A percentile compares a stretch with the other conserved stretches of the same genome.
Evolutionary conservation across 1,140 invertebrate species (phyloP).

Genomic region (Zaprionus kolodkinae): DNA sequence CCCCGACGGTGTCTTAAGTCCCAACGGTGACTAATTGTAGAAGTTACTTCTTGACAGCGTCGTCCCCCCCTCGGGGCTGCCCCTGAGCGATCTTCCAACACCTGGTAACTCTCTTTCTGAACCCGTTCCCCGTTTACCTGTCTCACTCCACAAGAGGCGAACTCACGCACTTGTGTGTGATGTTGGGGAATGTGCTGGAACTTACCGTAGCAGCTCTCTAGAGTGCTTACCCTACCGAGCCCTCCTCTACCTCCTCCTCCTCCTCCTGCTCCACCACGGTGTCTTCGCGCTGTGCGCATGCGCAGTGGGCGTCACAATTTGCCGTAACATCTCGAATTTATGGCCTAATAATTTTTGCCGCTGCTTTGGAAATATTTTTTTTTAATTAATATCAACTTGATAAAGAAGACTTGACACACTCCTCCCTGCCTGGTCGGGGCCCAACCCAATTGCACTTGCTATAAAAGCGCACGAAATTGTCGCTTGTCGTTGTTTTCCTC

Average conservation of each 20-base stretch:
- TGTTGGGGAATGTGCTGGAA: slow-evolving; percentile 38
- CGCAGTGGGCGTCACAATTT: slow-evolving; percentile 79
- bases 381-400: slow-evolving; percentile 62
- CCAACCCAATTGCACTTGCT: neutral
- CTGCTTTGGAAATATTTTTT: slow-evolving; percentile 26
- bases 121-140: slow-evolving; percentile 4
- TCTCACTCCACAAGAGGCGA: slow-evolving; percentile 44
- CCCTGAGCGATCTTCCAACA: slow-evolving; percentile 11
- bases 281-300: slow-evolving; percentile 72
- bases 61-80: slow-evolving; percentile 1
- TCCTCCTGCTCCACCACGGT: neutral
- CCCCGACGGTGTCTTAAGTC: slow-evolving; percentile 32
- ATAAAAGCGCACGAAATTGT: slow-evolving; percentile 23
- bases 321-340: slow-evolving; percentile 70
- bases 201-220: slow-evolving; percentile 26
- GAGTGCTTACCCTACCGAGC: neutral
- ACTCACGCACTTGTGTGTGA: slow-evolving; percentile 47
- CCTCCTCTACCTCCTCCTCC: neutral
- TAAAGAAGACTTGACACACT: slow-evolving; percentile 30
- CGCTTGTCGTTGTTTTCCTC: slow-evolving; percentile 22
- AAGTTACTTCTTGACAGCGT: too few relatives aligned
- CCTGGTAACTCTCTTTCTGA: slow-evolving; percentile 28
- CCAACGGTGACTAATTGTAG: slow-evolving; percentile 74
- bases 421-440: neutral
- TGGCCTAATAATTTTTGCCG: slow-evolving; percentile 76